Conservation (phyloP, 1,140 invertebrate genomes). For the Paralvinella palmiformis region DNA sequence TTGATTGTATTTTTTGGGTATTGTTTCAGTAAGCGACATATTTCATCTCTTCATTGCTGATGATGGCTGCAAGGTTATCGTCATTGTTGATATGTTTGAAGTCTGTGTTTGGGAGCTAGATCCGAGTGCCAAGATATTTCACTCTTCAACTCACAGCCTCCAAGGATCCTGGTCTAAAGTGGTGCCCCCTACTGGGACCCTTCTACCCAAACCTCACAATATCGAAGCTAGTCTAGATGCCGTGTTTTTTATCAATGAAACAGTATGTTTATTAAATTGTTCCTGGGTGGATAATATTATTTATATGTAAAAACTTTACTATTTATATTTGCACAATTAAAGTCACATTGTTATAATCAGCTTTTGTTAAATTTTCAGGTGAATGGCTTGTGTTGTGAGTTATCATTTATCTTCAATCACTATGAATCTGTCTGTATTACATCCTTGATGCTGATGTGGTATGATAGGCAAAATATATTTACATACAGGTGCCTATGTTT, state of each 20-base stretch:
- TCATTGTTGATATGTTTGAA: constrained; percentile 27
- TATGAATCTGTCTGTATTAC: background rate
- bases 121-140: constrained; percentile 22
- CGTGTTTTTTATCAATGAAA: constrained; percentile 32
- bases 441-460: no score
- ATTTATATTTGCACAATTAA: background rate
- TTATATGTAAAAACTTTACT: background rate
- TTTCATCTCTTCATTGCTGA: constrained; percentile 29
- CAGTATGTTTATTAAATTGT: constrained; percentile 22
- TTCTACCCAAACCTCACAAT: constrained; percentile 25
- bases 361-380: background rate
- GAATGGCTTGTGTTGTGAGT: background rate
- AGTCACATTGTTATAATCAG: background rate
- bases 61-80: constrained; percentile 35
- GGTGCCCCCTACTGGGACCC: constrained; percentile 26
- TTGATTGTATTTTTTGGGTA: background rate
- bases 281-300: background rate
- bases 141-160: constrained; percentile 26
- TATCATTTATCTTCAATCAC: background rate
- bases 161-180: constrained; percentile 38
- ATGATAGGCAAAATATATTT: no score
- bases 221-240: constrained; percentile 30
- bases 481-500: no score
- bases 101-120: constrained; percentile 41
- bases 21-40: background rate